phyloP scores from a whole-genome alignment of 2,888 invertebrate genomes.

The Heteropelma amictum region DNA sequence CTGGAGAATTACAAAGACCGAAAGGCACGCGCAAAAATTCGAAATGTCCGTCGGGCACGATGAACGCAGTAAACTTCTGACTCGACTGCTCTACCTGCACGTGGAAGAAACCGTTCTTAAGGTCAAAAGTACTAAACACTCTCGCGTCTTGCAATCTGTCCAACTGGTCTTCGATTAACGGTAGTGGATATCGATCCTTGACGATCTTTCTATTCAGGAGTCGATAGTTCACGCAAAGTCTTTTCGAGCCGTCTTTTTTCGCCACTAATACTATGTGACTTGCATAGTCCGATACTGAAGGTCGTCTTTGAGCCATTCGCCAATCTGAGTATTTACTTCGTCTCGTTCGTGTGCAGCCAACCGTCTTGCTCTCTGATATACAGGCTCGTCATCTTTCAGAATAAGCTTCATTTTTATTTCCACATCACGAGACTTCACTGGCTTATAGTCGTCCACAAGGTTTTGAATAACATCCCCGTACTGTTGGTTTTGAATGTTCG shows the following conservation, averaged over 20 bases:
- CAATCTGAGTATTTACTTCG: neutral
- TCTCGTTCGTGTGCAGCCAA: neutral
- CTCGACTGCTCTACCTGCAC: neutral
- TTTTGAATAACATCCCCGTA: neutral
- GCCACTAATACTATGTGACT: neutral
- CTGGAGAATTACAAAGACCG: too few relatives aligned
- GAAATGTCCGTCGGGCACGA: neutral
- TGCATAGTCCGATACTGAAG: neutral
- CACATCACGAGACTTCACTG: neutral
- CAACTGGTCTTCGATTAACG: neutral
- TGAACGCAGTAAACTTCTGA: neutral
- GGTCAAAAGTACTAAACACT: neutral
- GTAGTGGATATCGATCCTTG: neutral
- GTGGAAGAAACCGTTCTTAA: neutral
- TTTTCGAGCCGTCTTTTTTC: neutral
- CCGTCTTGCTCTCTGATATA: slow-evolving; percentile 42
- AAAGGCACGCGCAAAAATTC: neutral
- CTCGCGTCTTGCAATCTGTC: neutral
- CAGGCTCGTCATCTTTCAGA: slow-evolving; percentile 64
- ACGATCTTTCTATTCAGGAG: neutral
- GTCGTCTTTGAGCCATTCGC: neutral
- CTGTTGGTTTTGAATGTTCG: neutral
- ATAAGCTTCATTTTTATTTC: slow-evolving; percentile 33
- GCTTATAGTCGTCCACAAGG: neutral
- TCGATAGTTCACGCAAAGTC: neutral